Percentiles rank a stretch among this genome's conserved stretches.
phyloP scores from a whole-genome alignment of 2,797 vertebrate genomes.

The Euphonia xanthogaster region DNA sequence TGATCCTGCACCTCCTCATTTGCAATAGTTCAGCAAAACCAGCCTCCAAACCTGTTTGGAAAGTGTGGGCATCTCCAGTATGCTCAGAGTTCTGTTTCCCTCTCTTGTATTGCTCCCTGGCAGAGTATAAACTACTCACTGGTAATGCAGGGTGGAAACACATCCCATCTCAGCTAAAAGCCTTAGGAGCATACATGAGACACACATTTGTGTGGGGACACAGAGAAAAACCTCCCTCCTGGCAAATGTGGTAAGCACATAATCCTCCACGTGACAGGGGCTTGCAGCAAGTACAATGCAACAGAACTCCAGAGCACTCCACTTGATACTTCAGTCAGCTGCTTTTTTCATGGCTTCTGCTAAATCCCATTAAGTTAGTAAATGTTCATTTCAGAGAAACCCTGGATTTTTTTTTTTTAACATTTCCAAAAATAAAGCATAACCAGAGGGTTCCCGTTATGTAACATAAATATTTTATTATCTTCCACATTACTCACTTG shows the following conservation, averaged over 20 bases:
- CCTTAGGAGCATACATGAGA: not conserved
- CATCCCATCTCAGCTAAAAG: not conserved
- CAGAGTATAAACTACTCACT: not conserved
- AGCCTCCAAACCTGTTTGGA: not conserved
- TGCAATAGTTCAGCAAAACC: not conserved
- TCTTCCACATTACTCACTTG: conserved; percentile 18
- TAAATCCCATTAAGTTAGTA: conserved; percentile 4
- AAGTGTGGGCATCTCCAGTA: not conserved
- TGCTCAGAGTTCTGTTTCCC: not conserved
- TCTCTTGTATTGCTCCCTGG: not conserved
- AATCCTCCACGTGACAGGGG: not conserved
- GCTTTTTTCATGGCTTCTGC: not conserved
- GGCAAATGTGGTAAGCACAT: not conserved
- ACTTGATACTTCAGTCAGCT: not conserved
- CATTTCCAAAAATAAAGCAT: conserved; percentile 52
- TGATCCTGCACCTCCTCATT: not conserved
- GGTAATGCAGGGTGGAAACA: not conserved
- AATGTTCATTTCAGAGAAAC: conserved; percentile 33
- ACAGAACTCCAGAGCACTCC: not conserved
- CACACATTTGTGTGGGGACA: not conserved
- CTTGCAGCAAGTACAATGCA: not conserved
- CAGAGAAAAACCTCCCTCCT: not conserved
- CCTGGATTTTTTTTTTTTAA: not conserved
- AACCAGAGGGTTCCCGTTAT: conserved; percentile 33
- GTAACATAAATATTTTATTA: conserved; percentile 54